Evolutionary conservation across 2,797 vertebrate species (phyloP).

Genomic region (Merluccius polli): DNA sequence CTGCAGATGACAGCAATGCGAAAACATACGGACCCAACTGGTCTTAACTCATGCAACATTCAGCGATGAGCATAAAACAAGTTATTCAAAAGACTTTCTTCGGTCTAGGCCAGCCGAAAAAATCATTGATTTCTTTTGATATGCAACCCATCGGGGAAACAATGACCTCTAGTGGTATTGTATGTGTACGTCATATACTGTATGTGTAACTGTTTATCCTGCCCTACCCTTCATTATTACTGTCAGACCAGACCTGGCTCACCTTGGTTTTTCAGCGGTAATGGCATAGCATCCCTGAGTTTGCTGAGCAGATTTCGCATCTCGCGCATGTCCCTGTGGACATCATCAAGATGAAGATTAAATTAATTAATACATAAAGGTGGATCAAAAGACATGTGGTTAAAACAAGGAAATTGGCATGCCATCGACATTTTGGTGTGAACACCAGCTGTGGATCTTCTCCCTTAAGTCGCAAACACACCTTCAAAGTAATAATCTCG

Average conservation of each 20-base stretch:
- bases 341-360: not conserved
- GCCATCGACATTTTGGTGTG: not conserved
- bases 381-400: not conserved
- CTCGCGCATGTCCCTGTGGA: conserved; percentile 89
- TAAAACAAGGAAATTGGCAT: not conserved
- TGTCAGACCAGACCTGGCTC: conserved; percentile 5
- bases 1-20: too few relatives aligned
- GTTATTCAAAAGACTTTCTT: not conserved
- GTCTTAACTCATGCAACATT: too few relatives aligned
- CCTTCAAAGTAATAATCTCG: too few relatives aligned
- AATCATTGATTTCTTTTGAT: not conserved
- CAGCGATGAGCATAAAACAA: too few relatives aligned
- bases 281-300: conserved; percentile 99
- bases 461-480: too few relatives aligned
- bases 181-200: not conserved
- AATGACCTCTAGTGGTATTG: not conserved
- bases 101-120: too few relatives aligned
- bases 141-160: not conserved
- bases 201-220: not conserved
- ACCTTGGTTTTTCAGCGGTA: conserved; percentile 99
- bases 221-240: not conserved
- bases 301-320: conserved; percentile 98
- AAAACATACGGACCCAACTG: too few relatives aligned
- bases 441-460: not conserved
- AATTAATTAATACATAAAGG: not conserved